Base-by-base conservation (phyloP, 2,113 vertebrate species). In the Microcebus griseorufus region DNA sequence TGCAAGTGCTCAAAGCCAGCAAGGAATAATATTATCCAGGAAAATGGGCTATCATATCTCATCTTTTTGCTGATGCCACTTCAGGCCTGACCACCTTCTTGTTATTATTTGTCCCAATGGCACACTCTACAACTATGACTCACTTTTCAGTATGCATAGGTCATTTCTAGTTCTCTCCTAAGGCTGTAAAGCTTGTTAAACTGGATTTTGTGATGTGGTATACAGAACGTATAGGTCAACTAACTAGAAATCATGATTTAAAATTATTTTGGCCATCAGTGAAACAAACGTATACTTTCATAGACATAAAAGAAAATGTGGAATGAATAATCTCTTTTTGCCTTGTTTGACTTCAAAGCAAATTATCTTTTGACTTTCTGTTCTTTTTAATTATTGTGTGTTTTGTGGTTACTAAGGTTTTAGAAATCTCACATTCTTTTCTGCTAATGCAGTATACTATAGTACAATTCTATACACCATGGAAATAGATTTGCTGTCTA, bases 351-450 rank as follows among this genome's bases (percentile, higher is more conserved):
- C 34, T 8, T 32, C 16, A 39, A 23, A 22, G 32, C 1, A 97
- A 97, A 90, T 92, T 86, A 94, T 95, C 42, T 78, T 48, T 78
- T 96, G 92, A 72, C 82, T 88, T 45, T 29, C 0, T 88, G 79
- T 96, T 88, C 48, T 95, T 97, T 94, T 75, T 55, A 95, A 83
- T 95, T 90, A 73, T 90, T 97, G 32, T 92, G n/a, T 96, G 67
- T 95, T 97, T 97, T 93, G 65, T 45, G 75, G 8, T 97, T 98
- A 80, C 34, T 88, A 96, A 48, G 13, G 0, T 67, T 97, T 72
- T 45, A 70, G 88, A 98, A 98, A 82, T 87, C 29, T 90, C 79
- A 96, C 48, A 88, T 88, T 79, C 34, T 98, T 98, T 98, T 98
- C 53, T 97, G 82, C 7, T 97, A 84, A 86, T 42, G 60, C 53